Conservation (phyloP, 2,888 invertebrate genomes). For the Acanthosepion lycidas region DNA sequence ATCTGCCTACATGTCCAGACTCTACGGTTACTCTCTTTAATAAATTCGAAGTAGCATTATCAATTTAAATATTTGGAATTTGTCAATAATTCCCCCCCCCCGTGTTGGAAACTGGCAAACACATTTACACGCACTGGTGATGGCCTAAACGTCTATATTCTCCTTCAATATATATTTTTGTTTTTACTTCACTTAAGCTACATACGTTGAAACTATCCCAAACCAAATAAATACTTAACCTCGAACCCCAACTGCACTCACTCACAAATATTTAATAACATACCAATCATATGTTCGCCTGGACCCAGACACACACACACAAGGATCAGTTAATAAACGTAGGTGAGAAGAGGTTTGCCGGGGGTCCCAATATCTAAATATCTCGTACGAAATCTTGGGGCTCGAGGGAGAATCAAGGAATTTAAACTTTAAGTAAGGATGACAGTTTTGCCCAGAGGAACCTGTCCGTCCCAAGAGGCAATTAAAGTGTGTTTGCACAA, state of each 20-base stretch:
- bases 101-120: not conserved
- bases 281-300: not conserved
- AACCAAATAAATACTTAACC: not conserved
- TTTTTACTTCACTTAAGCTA: not conserved
- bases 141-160: no score
- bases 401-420: not conserved
- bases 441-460: conserved; percentile 33
- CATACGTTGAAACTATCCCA: not conserved
- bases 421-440: not conserved
- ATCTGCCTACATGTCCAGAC: no score
- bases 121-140: no score
- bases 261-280: not conserved
- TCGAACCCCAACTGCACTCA: not conserved
- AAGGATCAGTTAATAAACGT: not conserved
- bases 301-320: not conserved
- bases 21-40: no score
- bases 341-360: not conserved
- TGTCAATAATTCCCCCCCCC: not conserved
- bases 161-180: not conserved
- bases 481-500: not conserved
- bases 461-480: not conserved
- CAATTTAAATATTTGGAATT: no score
- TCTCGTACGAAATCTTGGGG: not conserved
- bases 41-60: no score
- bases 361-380: not conserved